phyloP scores from a whole-genome alignment of 2,113 vertebrate genomes.

The Mormyrus lacerda region DNA sequence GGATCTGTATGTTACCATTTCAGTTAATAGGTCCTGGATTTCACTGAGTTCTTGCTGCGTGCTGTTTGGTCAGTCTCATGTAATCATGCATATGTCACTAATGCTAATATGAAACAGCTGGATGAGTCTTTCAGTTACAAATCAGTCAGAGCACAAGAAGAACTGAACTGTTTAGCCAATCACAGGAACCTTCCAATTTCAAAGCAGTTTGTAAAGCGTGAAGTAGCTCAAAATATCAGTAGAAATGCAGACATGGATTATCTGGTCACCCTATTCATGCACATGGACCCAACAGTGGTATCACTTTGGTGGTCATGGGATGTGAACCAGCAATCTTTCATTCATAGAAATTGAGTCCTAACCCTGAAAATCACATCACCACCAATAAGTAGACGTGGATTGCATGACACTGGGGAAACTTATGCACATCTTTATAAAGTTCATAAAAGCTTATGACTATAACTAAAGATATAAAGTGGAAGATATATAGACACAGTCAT shows the following conservation, averaged over 20 bases:
- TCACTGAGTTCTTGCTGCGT: not conserved
- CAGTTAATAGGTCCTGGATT: not conserved
- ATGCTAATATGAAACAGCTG: not conserved
- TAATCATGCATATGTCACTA: not conserved
- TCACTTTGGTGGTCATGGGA: not conserved
- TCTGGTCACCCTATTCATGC: not conserved
- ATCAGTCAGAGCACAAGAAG: not conserved
- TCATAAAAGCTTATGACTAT: not conserved
- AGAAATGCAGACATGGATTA: not conserved
- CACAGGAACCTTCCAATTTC: not conserved
- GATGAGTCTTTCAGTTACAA: no score
- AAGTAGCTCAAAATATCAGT: not conserved
- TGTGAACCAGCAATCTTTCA: not conserved
- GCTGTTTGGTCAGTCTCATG: not conserved
- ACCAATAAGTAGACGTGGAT: not conserved
- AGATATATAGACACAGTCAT: not conserved
- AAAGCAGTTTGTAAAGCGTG: not conserved
- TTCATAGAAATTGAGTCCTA: not conserved
- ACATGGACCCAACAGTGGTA: not conserved
- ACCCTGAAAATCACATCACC: not conserved
- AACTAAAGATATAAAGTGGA: not conserved
- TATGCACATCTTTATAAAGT: not conserved
- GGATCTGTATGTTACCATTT: not conserved
- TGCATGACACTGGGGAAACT: not conserved
- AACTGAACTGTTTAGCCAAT: not conserved